Base-by-base conservation (phyloP, 1,140 invertebrate genomes). In the Whitmania pigra region DNA sequence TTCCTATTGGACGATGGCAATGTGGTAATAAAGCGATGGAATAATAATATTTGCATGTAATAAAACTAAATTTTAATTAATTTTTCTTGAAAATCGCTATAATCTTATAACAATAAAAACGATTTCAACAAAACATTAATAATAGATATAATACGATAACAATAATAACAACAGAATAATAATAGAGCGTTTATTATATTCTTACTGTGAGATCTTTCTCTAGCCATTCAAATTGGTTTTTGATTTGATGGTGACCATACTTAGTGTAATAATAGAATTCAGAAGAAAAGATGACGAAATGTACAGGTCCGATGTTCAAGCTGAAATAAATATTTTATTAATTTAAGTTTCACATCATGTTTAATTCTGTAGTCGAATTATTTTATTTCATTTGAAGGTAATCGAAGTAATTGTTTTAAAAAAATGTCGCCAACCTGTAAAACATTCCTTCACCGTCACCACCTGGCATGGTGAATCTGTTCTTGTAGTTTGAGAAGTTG, bases 231-330 rank as follows among this genome's bases (percentile, higher is more conserved):
- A 89, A 97, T 80, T 98, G 94, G 74, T 88, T 87, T 11, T 89
- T 82, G 15, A 96, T 79, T 76, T 89, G 88, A 77, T 91, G 89
- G 36, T 91, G 79, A 11, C 93, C 94, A 81, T 91, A 95, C 74
- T 93, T 71, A n/a, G 78, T 85, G 80, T 89, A 97, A 81, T 94
- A 98, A 80, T 97, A 98, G 74, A 89, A 89, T 84, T 99, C 96
- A 0, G 95, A 97, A 72, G 90, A 92, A 72, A 98, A 87, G 15
- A 88, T 89, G 57, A 82, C 79, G 25, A 82, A 72, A 75, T 97
- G 94, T 15, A 91, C 87, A 13, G 92, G 91, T 0, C 95, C 95
- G 73, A 97, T 80, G 79, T 97, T 87, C 72, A 84, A 82, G 74
- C 83, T 84, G 76, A 74, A 80, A 77, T 71, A 73, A 66, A 9